Conservation (phyloP, 2,888 invertebrate species). For the Stratiomys singularior region DNA sequence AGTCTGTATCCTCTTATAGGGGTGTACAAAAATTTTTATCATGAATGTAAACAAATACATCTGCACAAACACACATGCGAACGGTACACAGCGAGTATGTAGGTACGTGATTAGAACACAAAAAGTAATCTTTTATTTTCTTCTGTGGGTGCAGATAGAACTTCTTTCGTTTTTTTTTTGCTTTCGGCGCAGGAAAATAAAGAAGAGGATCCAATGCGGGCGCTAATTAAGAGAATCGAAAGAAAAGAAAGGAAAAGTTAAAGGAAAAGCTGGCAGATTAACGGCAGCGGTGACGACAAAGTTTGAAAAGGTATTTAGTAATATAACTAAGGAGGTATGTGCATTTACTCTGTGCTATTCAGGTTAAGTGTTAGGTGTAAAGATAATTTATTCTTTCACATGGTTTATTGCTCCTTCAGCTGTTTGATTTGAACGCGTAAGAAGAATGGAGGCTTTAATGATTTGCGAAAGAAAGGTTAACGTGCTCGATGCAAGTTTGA, state of each 20-base stretch:
- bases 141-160: neutral
- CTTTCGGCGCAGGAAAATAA: no score
- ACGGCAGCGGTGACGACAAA: conserved; percentile 22
- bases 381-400: conserved; percentile 22
- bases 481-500: no score
- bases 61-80: neutral
- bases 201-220: conserved; percentile 23
- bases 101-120: conserved; percentile 14
- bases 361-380: conserved; percentile 11
- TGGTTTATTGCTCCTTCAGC: neutral
- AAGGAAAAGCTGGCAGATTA: conserved; percentile 27
- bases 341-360: neutral
- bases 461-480: neutral
- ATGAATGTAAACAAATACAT: neutral
- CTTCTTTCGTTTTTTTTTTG: no score
- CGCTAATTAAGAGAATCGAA: conserved; percentile 39
- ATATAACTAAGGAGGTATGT: neutral
- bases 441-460: neutral
- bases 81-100: neutral
- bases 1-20: neutral
- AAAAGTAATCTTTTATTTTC: conserved; percentile 20
- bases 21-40: neutral
- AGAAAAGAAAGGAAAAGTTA: conserved; percentile 22
- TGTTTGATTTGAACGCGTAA: neutral
- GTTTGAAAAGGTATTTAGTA: conserved; percentile 25